Evolutionary conservation across 2,797 vertebrate genomes (phyloP), one percentile per base, ranked within the genome.

Genomic region (Pyrocephalus nanus): DNA sequence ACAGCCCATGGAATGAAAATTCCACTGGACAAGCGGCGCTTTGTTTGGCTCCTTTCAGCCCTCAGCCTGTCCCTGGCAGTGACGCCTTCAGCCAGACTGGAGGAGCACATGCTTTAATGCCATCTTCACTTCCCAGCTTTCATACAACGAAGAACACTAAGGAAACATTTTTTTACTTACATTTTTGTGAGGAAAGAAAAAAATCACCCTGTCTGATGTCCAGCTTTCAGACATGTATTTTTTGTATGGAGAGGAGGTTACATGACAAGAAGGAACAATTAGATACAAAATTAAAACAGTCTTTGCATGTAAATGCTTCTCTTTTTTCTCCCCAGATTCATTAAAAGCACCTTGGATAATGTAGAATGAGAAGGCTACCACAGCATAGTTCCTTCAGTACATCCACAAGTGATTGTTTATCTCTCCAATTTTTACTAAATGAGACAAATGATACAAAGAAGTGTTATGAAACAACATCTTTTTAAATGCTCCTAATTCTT

Each of bases 31-130:
- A 95, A 96, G 58, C 36, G 47, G 50, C 0, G 3, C 88, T 95
- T 95, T 95, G 93, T 95, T 88, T 43, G 21, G 65, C 36, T 88
- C 61, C 72, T 76, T 84, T 77, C 86, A 92, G 78, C 43, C 48
- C 70, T 21, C 36, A 13, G 65, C 38, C 85, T 36, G 82, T 3
- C 57, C 79, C 88, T 88, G 90, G 88, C 86, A 90, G 8, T 10
- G 73, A 42, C 69, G 82, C 61, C 61, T 70, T 53, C 14, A 67
- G 79, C n/a, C 57, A 67, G 32, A 8, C 80, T 75, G 50, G 5
- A 34, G 25, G 23, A 82, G 75, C 48, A 64, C 76, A 83, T 2
- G 43, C 50, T 57, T 74, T 48, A 91, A 92, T 12, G 45, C 15
- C 74, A 54, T 55, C 73, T 55, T 73, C 78, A 54, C 12, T 79